Percentiles rank a stretch among this genome's conserved stretches.
Evolutionary conservation across 2,797 vertebrate genomes (phyloP).

Genomic region (Garrulus glandarius): DNA sequence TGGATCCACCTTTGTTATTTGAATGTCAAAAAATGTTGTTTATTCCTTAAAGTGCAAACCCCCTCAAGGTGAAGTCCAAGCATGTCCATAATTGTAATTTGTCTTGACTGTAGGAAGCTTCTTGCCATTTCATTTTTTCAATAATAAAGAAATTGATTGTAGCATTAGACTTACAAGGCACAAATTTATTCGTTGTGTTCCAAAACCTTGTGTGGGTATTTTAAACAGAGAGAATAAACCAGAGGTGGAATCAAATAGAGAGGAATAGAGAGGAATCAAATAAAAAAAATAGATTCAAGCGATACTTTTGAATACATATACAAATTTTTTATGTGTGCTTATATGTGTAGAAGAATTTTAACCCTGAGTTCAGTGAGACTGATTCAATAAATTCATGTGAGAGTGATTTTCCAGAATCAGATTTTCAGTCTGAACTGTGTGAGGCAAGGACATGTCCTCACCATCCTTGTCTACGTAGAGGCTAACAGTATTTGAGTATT

Average conservation of each 20-base stretch:
- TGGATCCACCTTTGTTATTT: not conserved
- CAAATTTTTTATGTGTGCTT: not conserved
- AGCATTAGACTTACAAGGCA: not conserved
- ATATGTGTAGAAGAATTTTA: not conserved
- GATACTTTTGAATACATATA: not conserved
- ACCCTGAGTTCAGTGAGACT: not conserved
- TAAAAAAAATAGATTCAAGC: not conserved
- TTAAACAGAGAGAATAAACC: not conserved
- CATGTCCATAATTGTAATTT: not conserved
- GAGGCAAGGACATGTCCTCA: not conserved
- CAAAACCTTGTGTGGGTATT: not conserved
- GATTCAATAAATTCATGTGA: not conserved
- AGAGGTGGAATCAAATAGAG: not conserved
- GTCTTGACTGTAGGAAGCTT: not conserved
- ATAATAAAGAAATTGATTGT: not conserved
- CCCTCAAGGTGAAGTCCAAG: not conserved
- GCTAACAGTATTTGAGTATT: not conserved
- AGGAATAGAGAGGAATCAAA: not conserved
- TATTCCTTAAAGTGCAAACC: not conserved
- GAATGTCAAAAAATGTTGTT: not conserved
- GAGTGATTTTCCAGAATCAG: not conserved
- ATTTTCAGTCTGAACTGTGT: not conserved
- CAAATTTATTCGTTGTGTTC: not conserved
- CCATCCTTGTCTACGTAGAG: not conserved
- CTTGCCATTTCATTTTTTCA: not conserved